Conservation (phyloP, 1,140 invertebrate species). For the Diprion similis region DNA sequence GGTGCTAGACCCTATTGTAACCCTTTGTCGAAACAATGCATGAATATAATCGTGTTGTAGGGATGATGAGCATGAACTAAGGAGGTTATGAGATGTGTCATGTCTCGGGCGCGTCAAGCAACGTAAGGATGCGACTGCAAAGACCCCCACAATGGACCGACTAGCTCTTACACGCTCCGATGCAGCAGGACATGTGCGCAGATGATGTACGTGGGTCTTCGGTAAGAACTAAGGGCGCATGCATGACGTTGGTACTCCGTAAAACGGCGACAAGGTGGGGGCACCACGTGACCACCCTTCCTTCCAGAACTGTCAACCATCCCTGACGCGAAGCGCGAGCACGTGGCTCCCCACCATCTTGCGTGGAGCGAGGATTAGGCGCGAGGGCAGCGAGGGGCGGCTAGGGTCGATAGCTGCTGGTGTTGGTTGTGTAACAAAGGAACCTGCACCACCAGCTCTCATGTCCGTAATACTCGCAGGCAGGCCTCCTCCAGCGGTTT, state of each 20-base stretch:
- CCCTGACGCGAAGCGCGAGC: conserved; percentile 39
- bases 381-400: conserved; percentile 9
- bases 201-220: no score
- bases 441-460: conserved; percentile 6
- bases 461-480: background rate
- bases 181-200: background rate
- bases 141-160: background rate
- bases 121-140: no score
- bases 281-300: conserved; percentile 18
- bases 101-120: no score
- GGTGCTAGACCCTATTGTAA: no score
- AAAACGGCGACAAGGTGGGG: background rate
- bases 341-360: conserved; percentile 43
- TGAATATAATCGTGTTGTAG: no score
- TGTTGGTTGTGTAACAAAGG: conserved; percentile 11
- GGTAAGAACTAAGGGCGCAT: no score
- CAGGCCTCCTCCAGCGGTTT: background rate
- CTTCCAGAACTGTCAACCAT: conserved; percentile 14
- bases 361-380: conserved; percentile 20
- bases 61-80: no score
- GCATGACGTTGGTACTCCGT: conserved; percentile 3
- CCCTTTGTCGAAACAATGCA: no score
- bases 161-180: background rate
- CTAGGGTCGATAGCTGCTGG: conserved; percentile 19
- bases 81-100: no score